Evolutionary conservation across 2,113 vertebrate genomes (phyloP).

Genomic region (Cavia porcellus): DNA sequence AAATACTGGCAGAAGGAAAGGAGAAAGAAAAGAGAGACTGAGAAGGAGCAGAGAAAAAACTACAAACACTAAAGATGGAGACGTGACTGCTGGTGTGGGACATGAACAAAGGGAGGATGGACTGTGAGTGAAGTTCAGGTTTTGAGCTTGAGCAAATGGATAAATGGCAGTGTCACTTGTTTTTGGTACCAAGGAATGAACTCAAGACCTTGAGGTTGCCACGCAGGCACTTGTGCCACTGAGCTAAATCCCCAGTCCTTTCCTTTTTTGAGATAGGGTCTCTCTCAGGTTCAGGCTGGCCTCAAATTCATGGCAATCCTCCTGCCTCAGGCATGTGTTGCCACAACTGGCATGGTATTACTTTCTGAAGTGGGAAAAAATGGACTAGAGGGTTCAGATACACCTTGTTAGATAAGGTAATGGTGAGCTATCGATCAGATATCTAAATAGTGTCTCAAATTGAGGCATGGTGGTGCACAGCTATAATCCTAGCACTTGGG

Average conservation of each 20-base stretch:
- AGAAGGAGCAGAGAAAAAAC: neutral
- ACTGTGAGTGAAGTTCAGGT: neutral
- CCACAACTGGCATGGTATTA: neutral
- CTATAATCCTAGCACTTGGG: neutral
- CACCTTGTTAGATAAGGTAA: neutral
- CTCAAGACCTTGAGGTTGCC: too few species aligned
- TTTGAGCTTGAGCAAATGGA: neutral
- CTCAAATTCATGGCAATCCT: neutral
- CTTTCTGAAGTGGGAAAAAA: neutral
- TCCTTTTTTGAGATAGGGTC: neutral
- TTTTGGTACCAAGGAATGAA: neutral
- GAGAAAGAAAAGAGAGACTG: neutral
- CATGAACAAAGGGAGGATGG: neutral
- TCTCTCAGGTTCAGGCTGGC: neutral
- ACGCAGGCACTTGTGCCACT: too few species aligned
- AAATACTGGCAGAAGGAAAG: neutral
- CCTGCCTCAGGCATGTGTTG: neutral
- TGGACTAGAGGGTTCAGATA: neutral
- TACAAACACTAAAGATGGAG: neutral
- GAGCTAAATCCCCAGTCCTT: too few species aligned
- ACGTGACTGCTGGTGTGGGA: neutral
- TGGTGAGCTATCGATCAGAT: neutral
- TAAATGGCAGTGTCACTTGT: neutral
- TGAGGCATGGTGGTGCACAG: neutral
- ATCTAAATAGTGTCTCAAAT: neutral